Evolutionary conservation across 2,888 invertebrate species (phyloP), one percentile per base, ranked within the genome.

Genomic region (Lithophane ornitopus): DNA sequence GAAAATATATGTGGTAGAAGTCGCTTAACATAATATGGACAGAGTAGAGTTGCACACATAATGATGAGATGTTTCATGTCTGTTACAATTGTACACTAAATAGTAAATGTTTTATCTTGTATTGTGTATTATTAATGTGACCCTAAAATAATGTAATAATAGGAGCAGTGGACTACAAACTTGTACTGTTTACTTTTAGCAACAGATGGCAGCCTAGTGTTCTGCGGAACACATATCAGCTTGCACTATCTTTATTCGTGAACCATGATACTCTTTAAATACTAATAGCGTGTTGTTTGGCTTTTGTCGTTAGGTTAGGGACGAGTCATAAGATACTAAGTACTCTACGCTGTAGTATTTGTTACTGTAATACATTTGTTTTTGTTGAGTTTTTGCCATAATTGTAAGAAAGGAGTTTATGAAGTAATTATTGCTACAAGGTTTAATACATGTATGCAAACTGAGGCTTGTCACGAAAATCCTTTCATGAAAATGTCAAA

Each of bases 401-500:
- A 94, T 94, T 95, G 92, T 95, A 92, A 94, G 93, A 93, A 93
- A 94, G 94, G 94, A 93, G 92, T 95, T 95, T 95, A 95, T 94
- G 88, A 81, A 93, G 73, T 93, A 93, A 94, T 93, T 93, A 95
- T 94, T 94, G 95, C 95, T 95, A 96, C 95, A 93, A 94, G 91
- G 91, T 94, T 93, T 93, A 92, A 91, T 92, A 81, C 91, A 94
- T 95, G 94, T 96, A 95, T 92, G 95, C 95, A 95, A 95, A 94
- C 93, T 91, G 95, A 96, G 93, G 96, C 96, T 96, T 96, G 94
- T 95, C 96, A 96, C 94, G 89, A 91, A 93, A 94, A 95, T 93
- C 94, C 95, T 95, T 96, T 96, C 93, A 95, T 94, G 93, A 95
- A 81, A 95, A 95, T 96, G 94, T 96, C 95, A 95, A 96, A 95